A percentile compares a stretch with the other conserved stretches of the same genome.
Evolutionary conservation across 1,140 invertebrate species (phyloP).

Genomic region (Brachionus manjavacas): DNA sequence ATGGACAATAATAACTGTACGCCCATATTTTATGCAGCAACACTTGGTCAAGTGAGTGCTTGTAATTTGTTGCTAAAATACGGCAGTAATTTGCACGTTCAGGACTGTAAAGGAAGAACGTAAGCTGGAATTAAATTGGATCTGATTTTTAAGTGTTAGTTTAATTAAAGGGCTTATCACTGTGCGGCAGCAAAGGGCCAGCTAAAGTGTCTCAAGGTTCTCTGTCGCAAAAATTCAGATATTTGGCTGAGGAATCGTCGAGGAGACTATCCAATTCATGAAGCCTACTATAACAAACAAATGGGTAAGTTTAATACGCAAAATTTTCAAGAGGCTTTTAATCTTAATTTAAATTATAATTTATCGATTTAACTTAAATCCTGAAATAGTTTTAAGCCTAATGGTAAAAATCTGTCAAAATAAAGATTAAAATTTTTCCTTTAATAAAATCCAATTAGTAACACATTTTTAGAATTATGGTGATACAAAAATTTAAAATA

Average conservation of each 20-base stretch:
- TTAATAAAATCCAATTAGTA: background rate
- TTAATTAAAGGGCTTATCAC: conserved; percentile 63
- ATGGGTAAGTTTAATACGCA: conserved; percentile 60
- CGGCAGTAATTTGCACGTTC: conserved; percentile 62
- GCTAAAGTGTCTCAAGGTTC: conserved; percentile 71
- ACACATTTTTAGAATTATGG: too few species aligned
- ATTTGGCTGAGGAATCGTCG: conserved; percentile 84
- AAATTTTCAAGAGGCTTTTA: conserved; percentile 27
- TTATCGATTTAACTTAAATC: background rate
- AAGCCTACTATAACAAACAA: conserved; percentile 83
- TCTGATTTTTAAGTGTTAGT: background rate
- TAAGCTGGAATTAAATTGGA: background rate
- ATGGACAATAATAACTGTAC: conserved; percentile 75
- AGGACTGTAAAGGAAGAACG: conserved; percentile 37
- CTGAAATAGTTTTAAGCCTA: background rate
- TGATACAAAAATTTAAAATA: too few species aligned
- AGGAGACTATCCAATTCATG: conserved; percentile 85
- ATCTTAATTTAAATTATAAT: background rate
- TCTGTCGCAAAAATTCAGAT: conserved; percentile 72
- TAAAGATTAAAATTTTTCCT: background rate
- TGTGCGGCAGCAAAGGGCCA: conserved; percentile 94
- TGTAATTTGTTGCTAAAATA: conserved; percentile 79
- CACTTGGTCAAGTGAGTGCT: conserved; percentile 86
- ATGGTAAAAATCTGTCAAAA: background rate
- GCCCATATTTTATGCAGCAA: conserved; percentile 89